Evolutionary conservation across 2,888 invertebrate genomes (phyloP).

Genomic region (Oxytorus armatus): DNA sequence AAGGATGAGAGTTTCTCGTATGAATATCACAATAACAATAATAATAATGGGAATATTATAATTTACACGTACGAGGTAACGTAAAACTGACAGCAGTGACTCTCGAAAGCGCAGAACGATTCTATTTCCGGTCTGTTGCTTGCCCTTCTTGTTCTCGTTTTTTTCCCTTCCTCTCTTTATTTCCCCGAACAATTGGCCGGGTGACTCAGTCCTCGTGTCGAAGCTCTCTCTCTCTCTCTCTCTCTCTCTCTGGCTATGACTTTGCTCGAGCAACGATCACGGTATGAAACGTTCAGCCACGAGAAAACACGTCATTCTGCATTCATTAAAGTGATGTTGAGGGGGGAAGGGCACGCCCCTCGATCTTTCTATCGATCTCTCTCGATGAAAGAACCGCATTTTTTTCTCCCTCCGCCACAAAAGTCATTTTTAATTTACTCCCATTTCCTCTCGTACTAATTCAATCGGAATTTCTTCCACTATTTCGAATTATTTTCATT

Average conservation of each 20-base stretch:
- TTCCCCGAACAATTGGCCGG: constrained; percentile 68
- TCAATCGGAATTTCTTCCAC: too few relatives aligned
- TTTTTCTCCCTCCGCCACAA: neutral
- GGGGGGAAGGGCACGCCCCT: constrained; percentile 61
- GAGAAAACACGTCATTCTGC: constrained; percentile 69
- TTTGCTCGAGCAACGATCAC: constrained; percentile 29
- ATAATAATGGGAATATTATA: neutral
- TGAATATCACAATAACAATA: neutral
- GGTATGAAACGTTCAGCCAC: constrained; percentile 34
- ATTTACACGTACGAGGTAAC: neutral
- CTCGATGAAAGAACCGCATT: constrained; percentile 37
- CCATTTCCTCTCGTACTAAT: too few relatives aligned
- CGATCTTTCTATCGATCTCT: constrained; percentile 18
- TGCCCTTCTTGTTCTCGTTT: neutral
- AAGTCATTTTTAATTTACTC: neutral
- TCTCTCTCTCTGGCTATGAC: constrained; percentile 31
- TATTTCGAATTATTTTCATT: too few relatives aligned
- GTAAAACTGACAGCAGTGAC: neutral
- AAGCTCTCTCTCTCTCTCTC: constrained; percentile 56
- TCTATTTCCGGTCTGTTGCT: constrained; percentile 60
- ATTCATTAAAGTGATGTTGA: too few relatives aligned
- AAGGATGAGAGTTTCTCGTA: neutral
- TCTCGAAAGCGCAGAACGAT: constrained; percentile 23
- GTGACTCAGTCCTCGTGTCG: constrained; percentile 69
- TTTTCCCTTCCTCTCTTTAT: constrained; percentile 6